Evolutionary conservation across 2,113 vertebrate species (phyloP).

Genomic region (Misgurnus mizolepis): DNA sequence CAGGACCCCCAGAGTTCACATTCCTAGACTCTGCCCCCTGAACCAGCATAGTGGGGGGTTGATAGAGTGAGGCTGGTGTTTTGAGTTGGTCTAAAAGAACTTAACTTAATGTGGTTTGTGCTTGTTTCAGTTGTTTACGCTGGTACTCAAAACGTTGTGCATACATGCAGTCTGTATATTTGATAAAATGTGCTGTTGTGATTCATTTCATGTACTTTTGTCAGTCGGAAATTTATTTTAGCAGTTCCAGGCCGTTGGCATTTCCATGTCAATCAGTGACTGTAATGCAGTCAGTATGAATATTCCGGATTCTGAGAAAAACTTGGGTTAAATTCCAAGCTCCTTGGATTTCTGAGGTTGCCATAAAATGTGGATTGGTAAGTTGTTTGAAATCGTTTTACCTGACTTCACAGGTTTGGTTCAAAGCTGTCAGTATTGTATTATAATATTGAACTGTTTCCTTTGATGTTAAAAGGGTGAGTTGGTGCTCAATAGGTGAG

Average conservation of each 20-base stretch:
- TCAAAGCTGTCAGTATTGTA: background rate
- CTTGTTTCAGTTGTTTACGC: slow-evolving; percentile 18
- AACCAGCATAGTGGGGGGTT: slow-evolving; percentile 19
- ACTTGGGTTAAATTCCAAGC: background rate
- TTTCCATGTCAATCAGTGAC: background rate
- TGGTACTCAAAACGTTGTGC: slow-evolving; percentile 9
- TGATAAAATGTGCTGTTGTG: background rate
- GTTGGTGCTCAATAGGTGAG: slow-evolving; percentile 1
- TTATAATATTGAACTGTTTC: background rate
- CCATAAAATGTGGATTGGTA: slow-evolving; percentile 10
- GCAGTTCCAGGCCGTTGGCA: slow-evolving; percentile 16
- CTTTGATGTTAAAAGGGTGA: background rate
- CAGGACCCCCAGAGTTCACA: slow-evolving; percentile 52
- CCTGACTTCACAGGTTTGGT: background rate
- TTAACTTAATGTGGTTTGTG: background rate
- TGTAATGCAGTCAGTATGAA: slow-evolving; percentile 40
- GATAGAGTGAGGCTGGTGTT: slow-evolving; percentile 23
- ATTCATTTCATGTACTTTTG: slow-evolving; percentile 12
- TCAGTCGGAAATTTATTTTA: background rate
- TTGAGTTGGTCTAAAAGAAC: slow-evolving; percentile 22
- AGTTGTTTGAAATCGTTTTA: background rate
- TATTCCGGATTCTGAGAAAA: background rate
- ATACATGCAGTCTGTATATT: background rate
- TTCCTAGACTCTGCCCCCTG: slow-evolving; percentile 52
- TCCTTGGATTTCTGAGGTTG: background rate